Percentiles rank a stretch among this genome's conserved stretches.
phyloP scores from a whole-genome alignment of 2,888 invertebrate species.

The Acrobasis consociella region DNA sequence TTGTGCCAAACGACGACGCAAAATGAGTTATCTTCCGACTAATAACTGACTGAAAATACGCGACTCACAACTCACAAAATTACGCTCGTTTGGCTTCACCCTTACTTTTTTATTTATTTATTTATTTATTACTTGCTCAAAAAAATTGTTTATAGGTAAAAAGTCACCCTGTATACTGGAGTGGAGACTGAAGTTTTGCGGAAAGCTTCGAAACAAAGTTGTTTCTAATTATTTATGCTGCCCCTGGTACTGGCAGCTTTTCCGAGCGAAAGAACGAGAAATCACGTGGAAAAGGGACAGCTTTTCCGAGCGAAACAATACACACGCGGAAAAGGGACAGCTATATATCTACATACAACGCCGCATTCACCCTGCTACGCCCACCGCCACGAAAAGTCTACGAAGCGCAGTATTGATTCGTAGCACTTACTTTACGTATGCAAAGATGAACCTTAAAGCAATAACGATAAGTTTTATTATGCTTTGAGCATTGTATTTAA shows the following conservation, averaged over 20 bases:
- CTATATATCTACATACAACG: conserved; percentile 30
- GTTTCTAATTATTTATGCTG: conserved; percentile 1
- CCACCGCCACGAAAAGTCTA: conserved; percentile 53
- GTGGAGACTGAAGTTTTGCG: too few species aligned
- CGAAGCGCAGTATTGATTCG: conserved; percentile 53
- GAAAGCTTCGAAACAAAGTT: neutral
- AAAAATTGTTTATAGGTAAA: too few species aligned
- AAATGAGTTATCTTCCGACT: too few species aligned
- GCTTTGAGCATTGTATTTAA: conserved; percentile 5
- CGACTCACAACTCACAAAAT: too few species aligned
- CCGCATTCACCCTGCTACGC: conserved; percentile 42
- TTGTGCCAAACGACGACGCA: too few species aligned
- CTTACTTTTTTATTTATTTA: too few species aligned
- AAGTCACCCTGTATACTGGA: too few species aligned
- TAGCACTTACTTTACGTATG: conserved; percentile 30
- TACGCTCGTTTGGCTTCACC: too few species aligned
- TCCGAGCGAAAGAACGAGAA: conserved; percentile 33
- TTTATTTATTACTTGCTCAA: too few species aligned
- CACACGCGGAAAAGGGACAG: conserved; percentile 42
- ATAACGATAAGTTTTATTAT: conserved; percentile 6
- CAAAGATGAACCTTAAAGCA: conserved; percentile 31
- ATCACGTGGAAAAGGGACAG: conserved; percentile 40
- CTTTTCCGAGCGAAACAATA: conserved; percentile 32
- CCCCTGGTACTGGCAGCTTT: conserved; percentile 42
- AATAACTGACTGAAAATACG: too few species aligned